These are phyloP conservation scores for Lepidothrix coronata DNA, from an alignment of 2,113 vertebrate genomes.

Conservation along the genomic window DNA sequence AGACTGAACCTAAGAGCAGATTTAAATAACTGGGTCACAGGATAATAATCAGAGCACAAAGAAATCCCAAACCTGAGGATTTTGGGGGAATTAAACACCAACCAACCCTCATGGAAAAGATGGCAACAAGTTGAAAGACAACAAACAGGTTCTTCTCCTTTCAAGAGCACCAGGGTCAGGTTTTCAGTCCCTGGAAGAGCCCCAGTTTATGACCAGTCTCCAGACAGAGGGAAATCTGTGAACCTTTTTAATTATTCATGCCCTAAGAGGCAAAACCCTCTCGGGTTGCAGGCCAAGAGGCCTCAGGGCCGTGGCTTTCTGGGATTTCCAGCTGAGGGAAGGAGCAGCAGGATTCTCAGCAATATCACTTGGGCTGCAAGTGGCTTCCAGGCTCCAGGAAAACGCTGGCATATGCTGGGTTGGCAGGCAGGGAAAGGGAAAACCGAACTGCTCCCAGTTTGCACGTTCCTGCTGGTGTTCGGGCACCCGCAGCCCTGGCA, in stretches of 20 bases:
- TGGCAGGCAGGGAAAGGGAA: not conserved
- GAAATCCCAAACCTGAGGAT: not conserved
- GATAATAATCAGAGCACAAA: not conserved
- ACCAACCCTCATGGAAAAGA: not conserved
- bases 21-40: not conserved
- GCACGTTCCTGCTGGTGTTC: not conserved
- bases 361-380: not conserved
- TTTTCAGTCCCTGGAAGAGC: conserved; percentile 37
- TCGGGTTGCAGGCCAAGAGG: not conserved
- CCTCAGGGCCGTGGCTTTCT: not conserved
- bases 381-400: not conserved
- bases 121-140: not conserved
- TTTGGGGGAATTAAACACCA: not conserved
- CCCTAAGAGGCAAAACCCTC: conserved; percentile 29
- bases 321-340: not conserved
- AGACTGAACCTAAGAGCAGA: not conserved
- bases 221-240: conserved; percentile 48
- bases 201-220: not conserved
- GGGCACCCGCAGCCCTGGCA: not conserved
- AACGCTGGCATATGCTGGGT: not conserved
- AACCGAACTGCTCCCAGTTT: not conserved
- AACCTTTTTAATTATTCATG: conserved; percentile 48
- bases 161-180: not conserved
- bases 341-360: not conserved
- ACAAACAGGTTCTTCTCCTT: conserved; percentile 6